Base-by-base conservation (phyloP, 1,140 invertebrate species). In the Lethrus apterus region DNA sequence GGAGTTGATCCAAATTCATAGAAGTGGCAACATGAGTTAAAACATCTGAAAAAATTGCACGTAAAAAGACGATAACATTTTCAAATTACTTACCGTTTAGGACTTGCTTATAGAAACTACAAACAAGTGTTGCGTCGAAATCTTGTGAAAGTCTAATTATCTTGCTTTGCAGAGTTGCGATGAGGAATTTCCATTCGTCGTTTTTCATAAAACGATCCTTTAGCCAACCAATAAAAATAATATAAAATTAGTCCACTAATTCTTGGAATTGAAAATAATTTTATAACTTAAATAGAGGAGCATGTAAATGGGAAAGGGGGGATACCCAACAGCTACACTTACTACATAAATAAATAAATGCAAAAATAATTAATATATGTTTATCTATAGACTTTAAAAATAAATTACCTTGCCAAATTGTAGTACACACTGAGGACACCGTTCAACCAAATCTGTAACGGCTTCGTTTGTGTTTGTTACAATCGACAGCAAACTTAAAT, bases 341-440 rank as follows among this genome's bases (percentile, higher is more conserved):
- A n/a, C n/a, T n/a, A n/a, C n/a, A n/a, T n/a, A n/a, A n/a, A n/a
- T n/a, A n/a, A n/a, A n/a, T n/a, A n/a, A n/a, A n/a, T n/a, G n/a
- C n/a, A n/a, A 19, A 21, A 8, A 20, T 19, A 7, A 36, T 3
- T 19, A 11, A 14, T 3, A 36, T 20, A n/a, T 8, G 4, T 20
- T n/a, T 2, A 36, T n/a, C 5, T 9, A 11, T 17, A 20, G 10
- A 26, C 29, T 42, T 24, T 4, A 4, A 44, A 43, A n/a, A 41
- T 46, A n/a, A 62, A 41, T 55, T 66, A 78, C 77, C 66, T 77
- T 76, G 2, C 71, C 71, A 57, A 74, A 79, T 20, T 73, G 69
- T 14, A 76, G 48, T n/a, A 76, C 47, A 52, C 71, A 74, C 44
- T 75, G 73, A 2, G 77, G 75, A 53, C 74, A 77, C 10, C 69